Evolutionary conservation across 30 jellyfish, hydroid and myxozoan species (phyloP), one percentile per base, ranked within the genome.

Genomic region (Catostylus mosaicus): DNA sequence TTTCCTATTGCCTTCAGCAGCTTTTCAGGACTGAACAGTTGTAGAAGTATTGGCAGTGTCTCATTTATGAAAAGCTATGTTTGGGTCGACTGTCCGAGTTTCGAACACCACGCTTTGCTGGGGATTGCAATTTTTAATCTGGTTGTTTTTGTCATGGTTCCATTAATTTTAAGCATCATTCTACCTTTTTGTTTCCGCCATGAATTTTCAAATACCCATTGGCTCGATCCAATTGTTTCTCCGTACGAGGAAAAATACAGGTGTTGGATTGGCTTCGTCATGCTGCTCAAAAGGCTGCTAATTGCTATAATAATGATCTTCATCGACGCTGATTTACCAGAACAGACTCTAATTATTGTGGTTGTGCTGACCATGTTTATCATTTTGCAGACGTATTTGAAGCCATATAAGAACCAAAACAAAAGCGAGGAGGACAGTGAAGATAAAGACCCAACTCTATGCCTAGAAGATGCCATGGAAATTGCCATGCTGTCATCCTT

Each of bases 1-100:
- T 82, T 82, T 43, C 92, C 92, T 0, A 51, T 69, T 23, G 85
- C 54, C 7, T 7, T 5, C 12, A 40, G 14, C 14, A 14, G 12
- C 54, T 14, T 40, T 5, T 7, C 54, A 5, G 72, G 67, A 5
- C 43, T 82, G 38, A 40, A 43, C 30, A 62, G 66, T 19, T 82
- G 92, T 59, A 82, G 79, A 57, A 31, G 38, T 2, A 36, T 82
- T 64, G 70, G 37, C 36, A 66, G 32, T 24, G 63, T 82, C 20
- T 67, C 85, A 3, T 82, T 68, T 47, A 51, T 82, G 85, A 68
- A 34, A 66, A 54, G 34, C 32, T 67, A 65, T 33, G 84, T 56
- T 5, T 81, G 91, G 91, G 30, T 81, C 3, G 80, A 81, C 38
- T 81, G 91, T 31, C 32, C 31, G 19, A 48, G 84, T 36, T 6